Evolutionary conservation across 2,113 vertebrate species (phyloP), one percentile per base, ranked within the genome.

Genomic region (Heterotis niloticus): DNA sequence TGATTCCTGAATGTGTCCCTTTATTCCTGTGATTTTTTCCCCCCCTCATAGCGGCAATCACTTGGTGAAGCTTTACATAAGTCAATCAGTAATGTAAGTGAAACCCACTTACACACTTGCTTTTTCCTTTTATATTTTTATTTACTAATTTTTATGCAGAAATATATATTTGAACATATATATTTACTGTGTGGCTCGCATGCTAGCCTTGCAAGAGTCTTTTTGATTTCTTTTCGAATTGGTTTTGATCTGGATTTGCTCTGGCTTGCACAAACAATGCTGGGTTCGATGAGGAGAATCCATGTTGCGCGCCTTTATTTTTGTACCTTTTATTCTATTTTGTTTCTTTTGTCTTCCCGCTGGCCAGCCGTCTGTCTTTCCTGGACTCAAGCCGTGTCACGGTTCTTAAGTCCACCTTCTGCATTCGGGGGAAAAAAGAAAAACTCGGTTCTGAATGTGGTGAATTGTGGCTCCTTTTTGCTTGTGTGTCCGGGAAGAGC

Each of bases 1-100:
- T 86, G 82, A 79, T 91, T 90, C 92, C 91, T 94, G 90, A 95
- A 93, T 88, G 79, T 93, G 88, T 91, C 80, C 90, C 87, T 91
- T 91, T 91, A 88, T 92, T 89, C 88, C 87, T 94, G 88, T 94
- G 90, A 90, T 93, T 91, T 92, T 91, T 65, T 91, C 83, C 89
- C 17, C 23, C 57, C 57, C 88, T 90, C 89, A 81, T 92, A 95
- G 94, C 91, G 93, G 88, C 93, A 94, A 84, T 94, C 90, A 92
- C 93, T 95, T 82, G 93, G 94, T 90, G 94, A 95, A 91, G 93
- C 93, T 90, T 94, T 95, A 89, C 93, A 95, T 93, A 95, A 95
- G 83, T 94, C 94, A 90, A 91, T 95, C 94, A 93, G 91, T 92
- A 95, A 94, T 93, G 94, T 95, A 92, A 95, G 93, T 94, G 91